phyloP scores from a whole-genome alignment of 2,797 vertebrate genomes.

The Lagorchestes hirsutus region DNA sequence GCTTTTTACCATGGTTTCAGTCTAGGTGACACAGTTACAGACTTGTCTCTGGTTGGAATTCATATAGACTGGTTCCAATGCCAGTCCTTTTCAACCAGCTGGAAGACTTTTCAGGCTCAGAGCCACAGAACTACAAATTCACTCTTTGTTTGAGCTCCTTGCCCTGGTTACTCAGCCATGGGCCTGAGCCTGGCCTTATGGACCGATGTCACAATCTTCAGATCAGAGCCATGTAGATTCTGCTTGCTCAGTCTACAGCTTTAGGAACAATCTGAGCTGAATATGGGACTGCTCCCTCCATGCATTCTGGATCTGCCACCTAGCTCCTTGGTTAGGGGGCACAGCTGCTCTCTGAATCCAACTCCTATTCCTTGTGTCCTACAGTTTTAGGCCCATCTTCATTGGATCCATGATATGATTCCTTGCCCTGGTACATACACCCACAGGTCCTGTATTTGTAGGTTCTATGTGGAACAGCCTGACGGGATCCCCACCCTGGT shows the following conservation, averaged over 20 bases:
- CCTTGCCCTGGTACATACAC: neutral
- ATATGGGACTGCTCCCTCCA: neutral
- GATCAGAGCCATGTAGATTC: neutral
- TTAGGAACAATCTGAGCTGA: neutral
- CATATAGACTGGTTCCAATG: neutral
- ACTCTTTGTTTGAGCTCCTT: neutral
- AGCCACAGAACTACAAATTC: neutral
- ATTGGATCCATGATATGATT: neutral
- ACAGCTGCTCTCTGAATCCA: neutral
- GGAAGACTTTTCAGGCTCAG: neutral
- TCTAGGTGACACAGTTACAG: neutral
- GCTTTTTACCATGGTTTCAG: neutral
- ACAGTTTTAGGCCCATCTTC: neutral
- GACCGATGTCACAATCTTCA: neutral
- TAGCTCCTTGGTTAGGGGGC: neutral
- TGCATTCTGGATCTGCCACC: neutral
- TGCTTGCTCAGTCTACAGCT: neutral
- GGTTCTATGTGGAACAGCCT: neutral
- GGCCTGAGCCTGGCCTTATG: neutral
- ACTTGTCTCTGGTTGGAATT: neutral
- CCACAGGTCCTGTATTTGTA: neutral
- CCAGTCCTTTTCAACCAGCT: neutral
- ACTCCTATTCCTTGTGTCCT: neutral
- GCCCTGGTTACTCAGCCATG: neutral
- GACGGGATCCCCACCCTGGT: neutral